Conservation (phyloP, 2,797 vertebrate genomes). For the Carduelis carduelis region DNA sequence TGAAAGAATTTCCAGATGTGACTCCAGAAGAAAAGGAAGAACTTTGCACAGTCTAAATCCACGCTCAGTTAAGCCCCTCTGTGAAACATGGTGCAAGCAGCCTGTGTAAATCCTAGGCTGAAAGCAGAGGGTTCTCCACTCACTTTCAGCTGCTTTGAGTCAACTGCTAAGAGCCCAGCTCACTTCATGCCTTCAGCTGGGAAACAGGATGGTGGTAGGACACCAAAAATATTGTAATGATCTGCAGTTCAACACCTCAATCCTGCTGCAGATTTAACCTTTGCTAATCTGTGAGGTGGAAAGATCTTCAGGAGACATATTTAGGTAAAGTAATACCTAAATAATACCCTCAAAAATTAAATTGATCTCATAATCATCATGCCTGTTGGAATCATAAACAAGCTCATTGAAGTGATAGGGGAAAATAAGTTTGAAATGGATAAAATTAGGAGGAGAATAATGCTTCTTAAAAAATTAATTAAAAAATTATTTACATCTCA, state of each 20-base stretch:
- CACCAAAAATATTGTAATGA: neutral
- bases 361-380: neutral
- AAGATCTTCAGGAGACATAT: neutral
- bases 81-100: neutral
- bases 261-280: neutral
- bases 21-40: constrained; percentile 7
- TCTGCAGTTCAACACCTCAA: neutral
- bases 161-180: neutral
- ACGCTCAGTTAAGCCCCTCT: neutral
- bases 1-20: constrained; percentile 40
- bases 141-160: neutral
- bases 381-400: neutral
- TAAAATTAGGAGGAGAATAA: neutral
- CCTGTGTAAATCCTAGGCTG: neutral
- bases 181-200: fast-evolving
- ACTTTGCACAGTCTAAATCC: neutral
- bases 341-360: neutral
- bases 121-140: neutral
- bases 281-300: neutral
- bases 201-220: neutral
- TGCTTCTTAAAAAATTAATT: neutral
- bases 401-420: neutral
- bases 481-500: neutral
- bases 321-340: neutral
- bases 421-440: neutral